phyloP scores from a whole-genome alignment of 2,113 vertebrate genomes.

The Phocoena sinus region DNA sequence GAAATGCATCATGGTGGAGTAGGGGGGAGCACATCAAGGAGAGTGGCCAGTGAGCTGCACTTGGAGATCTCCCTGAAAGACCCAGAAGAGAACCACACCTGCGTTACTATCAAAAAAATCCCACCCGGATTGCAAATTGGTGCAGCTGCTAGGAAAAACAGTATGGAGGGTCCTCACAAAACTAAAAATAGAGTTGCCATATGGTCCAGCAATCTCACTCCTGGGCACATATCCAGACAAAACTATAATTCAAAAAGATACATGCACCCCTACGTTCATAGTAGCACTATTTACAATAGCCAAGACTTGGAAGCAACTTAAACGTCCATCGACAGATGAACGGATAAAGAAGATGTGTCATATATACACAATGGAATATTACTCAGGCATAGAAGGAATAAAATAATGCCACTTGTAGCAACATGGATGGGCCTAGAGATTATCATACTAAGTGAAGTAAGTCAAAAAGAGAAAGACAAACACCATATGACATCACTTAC shows the following conservation, averaged over 20 bases:
- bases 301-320: neutral
- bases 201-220: neutral
- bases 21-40: slow-evolving; percentile 91
- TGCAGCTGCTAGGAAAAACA: neutral
- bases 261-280: neutral
- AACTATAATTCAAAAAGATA: neutral
- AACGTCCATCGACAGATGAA: neutral
- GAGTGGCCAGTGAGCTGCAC: slow-evolving; percentile 89
- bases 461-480: neutral
- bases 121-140: slow-evolving; percentile 62
- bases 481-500: neutral
- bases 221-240: neutral
- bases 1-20: slow-evolving; percentile 93
- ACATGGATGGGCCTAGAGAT: neutral
- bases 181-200: neutral
- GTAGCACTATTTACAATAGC: neutral
- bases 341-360: neutral
- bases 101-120: slow-evolving; percentile 94
- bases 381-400: neutral
- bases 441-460: neutral
- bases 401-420: neutral
- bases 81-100: slow-evolving; percentile 90
- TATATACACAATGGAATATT: neutral
- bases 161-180: neutral
- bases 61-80: slow-evolving; percentile 92